Conservation (phyloP, 2,797 vertebrate genomes). For the Lophius americanus region DNA sequence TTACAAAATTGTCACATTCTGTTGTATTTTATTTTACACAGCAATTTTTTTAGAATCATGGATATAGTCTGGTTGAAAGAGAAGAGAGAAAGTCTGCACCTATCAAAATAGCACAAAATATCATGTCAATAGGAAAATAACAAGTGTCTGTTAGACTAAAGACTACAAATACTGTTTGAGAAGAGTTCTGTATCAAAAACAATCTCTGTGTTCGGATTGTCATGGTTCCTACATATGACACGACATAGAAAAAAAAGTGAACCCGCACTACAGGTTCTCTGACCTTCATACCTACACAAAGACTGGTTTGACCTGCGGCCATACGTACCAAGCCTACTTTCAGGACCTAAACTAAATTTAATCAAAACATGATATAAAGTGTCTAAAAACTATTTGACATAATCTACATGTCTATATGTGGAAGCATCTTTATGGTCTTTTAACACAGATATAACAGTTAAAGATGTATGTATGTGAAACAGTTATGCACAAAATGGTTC, state of each 20-base stretch:
- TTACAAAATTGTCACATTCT: too few species aligned
- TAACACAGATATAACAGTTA: constrained; percentile 9
- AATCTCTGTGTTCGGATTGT: constrained; percentile 17
- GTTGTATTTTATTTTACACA: too few species aligned
- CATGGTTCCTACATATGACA: constrained; percentile 42
- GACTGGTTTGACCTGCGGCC: constrained; percentile 1
- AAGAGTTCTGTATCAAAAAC: constrained; percentile 16
- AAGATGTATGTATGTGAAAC: constrained; percentile 6
- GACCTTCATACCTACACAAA: constrained; percentile 12
- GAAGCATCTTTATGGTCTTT: background rate
- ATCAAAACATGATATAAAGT: constrained; percentile 18
- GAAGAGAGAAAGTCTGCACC: background rate
- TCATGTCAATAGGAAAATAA: constrained; percentile 17
- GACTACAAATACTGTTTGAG: constrained; percentile 19
- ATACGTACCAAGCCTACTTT: background rate
- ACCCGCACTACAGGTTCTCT: constrained; percentile 7
- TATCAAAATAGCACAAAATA: constrained; percentile 23
- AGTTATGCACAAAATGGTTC: constrained; percentile 5
- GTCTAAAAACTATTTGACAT: constrained; percentile 21
- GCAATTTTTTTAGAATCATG: too few species aligned
- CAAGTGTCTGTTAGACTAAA: constrained; percentile 9
- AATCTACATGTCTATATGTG: constrained; percentile 11
- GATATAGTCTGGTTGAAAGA: too few species aligned
- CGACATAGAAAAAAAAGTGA: constrained; percentile 13
- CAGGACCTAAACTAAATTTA: background rate